Conservation (phyloP, 2,797 vertebrate species). For the Capromys pilorides region DNA sequence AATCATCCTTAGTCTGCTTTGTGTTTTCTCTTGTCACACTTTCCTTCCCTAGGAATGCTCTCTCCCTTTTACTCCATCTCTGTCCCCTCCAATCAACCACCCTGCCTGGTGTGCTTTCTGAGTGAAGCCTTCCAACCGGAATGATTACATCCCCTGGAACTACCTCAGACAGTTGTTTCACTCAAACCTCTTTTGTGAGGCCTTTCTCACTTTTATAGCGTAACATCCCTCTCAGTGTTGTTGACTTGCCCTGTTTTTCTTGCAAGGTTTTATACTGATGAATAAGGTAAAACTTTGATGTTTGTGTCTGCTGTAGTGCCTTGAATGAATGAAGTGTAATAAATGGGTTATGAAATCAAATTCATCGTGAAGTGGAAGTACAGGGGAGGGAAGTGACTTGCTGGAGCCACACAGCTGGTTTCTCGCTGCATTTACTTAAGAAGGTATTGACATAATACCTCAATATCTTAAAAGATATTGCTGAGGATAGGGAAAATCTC, state of each 20-base stretch:
- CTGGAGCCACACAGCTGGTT: not conserved
- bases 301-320: not conserved
- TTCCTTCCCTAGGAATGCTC: not conserved
- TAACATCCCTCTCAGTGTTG: not conserved
- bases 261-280: constrained; percentile 3
- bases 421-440: constrained; percentile 10
- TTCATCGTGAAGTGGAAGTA: not conserved
- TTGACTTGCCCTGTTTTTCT: not conserved
- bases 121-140: not conserved
- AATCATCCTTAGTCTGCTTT: not conserved
- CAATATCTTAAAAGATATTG: constrained; percentile 14
- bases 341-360: constrained; percentile 31
- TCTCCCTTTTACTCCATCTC: not conserved
- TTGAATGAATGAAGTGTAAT: not conserved
- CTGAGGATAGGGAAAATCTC: not conserved
- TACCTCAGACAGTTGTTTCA: not conserved
- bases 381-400: not conserved
- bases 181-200: not conserved
- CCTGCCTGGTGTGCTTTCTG: not conserved
- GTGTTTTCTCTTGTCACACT: not conserved
- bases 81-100: not conserved
- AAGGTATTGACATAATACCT: not conserved
- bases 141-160: not conserved
- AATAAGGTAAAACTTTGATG: not conserved
- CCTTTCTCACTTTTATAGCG: not conserved